Base-by-base conservation (phyloP, 2,113 vertebrate species). In the Nasalis larvatus region DNA sequence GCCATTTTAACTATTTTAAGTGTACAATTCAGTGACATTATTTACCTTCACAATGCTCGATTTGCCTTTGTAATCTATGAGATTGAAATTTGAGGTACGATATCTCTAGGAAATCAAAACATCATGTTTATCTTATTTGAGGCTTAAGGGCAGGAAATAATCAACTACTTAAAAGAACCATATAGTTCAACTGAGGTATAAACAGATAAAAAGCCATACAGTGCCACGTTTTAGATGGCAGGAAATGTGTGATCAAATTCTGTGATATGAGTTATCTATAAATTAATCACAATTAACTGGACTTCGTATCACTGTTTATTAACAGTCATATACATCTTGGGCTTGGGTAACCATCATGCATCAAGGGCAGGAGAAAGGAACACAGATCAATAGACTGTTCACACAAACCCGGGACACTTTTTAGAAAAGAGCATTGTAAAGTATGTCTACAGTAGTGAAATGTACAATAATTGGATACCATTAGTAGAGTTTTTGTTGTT, bases 221-320 rank as follows among this genome's bases (percentile, higher is more conserved):
- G 60, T 16, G 23, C 9, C 9, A 32, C 27, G 3, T 12, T 40
- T 82, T 56, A 25, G 40, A 35, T 49, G 58, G 6, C 18, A 52
- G 14, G 35, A 88, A 23, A 63, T 21, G 27, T 35, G 27, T 1
- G 12, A 21, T 45, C 10, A 63, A 54, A 30, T 40, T 74, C 35
- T 27, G 45, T 23, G 14, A 52, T 20, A 4, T 14, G 54, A 40
- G 52, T 60, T 60, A 40, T 35, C 18, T 58, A 11, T 58, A 58
- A 45, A n/a, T 60, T 37, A 60, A 45, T 2, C 18, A 27, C 25
- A 78, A 56, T 40, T n/a, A 82, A 35, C 3, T 20, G 35, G 49
- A 21, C 7, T n/a, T 56, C 0, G 0, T 0, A 3, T 14, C 9
- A 1, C 18, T 25, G 14, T 52, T 60, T 58, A 27, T 35, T 49